Base-by-base conservation (phyloP, 2,888 invertebrate genomes). In the Teinopalpus imperialis region DNA sequence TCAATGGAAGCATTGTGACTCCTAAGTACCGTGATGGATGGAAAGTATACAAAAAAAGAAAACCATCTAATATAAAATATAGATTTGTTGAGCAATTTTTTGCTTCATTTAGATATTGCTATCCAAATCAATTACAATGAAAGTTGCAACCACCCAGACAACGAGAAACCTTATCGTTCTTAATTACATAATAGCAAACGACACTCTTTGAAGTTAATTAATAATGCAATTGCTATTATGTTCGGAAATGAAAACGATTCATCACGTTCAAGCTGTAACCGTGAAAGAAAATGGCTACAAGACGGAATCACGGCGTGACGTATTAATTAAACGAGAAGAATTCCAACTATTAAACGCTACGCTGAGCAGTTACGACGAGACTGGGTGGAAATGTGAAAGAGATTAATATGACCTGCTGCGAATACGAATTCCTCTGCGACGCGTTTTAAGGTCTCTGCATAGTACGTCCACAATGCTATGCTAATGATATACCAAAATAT, bases 371-470 rank as follows among this genome's bases (percentile, higher is more conserved):
- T 74, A 68, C 63, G 61, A 54, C 52, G 53, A 54, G 62, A 58
- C 61, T 63, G 59, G 66, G 68, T 68, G 59, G 70, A 74, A 77
- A 81, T 73, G 76, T 67, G 75, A 80, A 77, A 78, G 74, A 80
- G 80, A 82, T 80, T 80, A 79, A 81, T 82, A 80, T 74, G 73
- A 74, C 66, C 72, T 68, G 68, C 61, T 58, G 59, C 53, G 73
- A 69, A 66, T 69, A 65, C 72, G 72, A 72, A 81, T 81, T 79
- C 80, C 81, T 78, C 69, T 65, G 65, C 64, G 67, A 77, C 73
- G 69, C 73, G 67, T 54, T 54, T 57, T 32, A 54, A 49, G 68
- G 6, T 18, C 23, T 32, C 1, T 7, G 2, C 27, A 48, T 55
- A 68, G 13, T 52, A 41, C 23, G 3, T 10, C 10, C 3, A 4